A percentile compares a stretch with the other conserved stretches of the same genome.
phyloP scores from a whole-genome alignment of 1,140 invertebrate genomes.

The Cecropterus lyciades region DNA sequence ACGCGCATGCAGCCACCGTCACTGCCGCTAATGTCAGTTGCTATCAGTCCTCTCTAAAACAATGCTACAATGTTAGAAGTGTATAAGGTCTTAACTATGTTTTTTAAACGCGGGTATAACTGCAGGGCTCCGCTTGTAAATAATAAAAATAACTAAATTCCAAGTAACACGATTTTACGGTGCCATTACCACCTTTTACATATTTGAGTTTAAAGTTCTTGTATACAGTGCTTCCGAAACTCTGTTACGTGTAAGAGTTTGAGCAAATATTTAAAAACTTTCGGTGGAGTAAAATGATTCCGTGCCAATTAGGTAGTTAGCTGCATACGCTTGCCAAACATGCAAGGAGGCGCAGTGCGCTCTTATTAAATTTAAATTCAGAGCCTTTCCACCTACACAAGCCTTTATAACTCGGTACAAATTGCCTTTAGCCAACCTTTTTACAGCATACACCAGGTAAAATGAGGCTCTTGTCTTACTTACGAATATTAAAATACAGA shows the following conservation, averaged over 20 bases:
- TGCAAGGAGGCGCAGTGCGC: constrained; percentile 34
- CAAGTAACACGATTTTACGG: too few species aligned
- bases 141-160: too few species aligned
- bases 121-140: too few species aligned
- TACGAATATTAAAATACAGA: background rate
- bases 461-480: constrained; percentile 12
- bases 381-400: constrained; percentile 31
- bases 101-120: too few species aligned
- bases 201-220: background rate
- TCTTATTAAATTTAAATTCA: constrained; percentile 38
- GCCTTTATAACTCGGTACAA: constrained; percentile 27
- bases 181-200: background rate
- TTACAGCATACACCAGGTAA: constrained; percentile 12
- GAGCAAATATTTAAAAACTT: constrained; percentile 32
- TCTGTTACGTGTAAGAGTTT: background rate
- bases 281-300: constrained; percentile 27
- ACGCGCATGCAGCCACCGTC: too few species aligned
- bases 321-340: constrained; percentile 29
- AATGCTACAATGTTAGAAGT: too few species aligned
- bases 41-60: too few species aligned
- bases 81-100: too few species aligned
- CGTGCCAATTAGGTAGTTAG: constrained; percentile 31
- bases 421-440: constrained; percentile 31
- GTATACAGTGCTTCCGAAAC: background rate
- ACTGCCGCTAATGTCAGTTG: too few species aligned